Evolutionary conservation across 1,140 invertebrate species (phyloP), one percentile per base, ranked within the genome.

Genomic region (Daktulosphaira vitifoliae): DNA sequence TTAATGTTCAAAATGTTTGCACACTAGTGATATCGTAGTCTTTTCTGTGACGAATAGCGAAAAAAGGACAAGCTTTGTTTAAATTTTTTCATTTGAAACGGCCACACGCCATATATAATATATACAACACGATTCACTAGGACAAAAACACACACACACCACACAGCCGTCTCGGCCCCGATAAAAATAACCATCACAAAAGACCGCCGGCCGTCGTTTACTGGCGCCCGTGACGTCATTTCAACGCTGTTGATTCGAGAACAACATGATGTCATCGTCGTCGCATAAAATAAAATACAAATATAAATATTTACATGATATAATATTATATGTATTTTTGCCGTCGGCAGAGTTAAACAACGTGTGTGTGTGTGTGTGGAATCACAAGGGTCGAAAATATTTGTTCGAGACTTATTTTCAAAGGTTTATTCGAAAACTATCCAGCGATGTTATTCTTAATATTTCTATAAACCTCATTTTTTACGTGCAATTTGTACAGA

Each of bases 131-230:
- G n/a, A 37, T 26, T 1, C 9, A 11, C 20, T 25, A 2, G 29
- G 11, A 6, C 5, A 6, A 33, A 6, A 33, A 26, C 15, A 39
- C 20, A 44, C 26, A 53, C 18, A 33, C 23, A 49, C 23, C 26
- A 38, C 68, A 33, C 37, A 25, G 9, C 8, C 66, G 66, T 65
- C 49, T 51, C 52, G 39, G 65, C 26, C 56, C 65, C 53, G 49
- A 68, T 73, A 72, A 73, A 73, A 73, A 73, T 73, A 73, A 71
- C 70, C 66, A 70, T 71, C 71, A 72, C 71, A 64, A 64, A 67
- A 37, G 44, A 59, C 56, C 46, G 53, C 2, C 48, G 22, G 7
- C 15, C 8, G 22, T 2, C 23, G 23, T 11, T 69, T 65, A 62
- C 53, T 66, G 67, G 65, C 67, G 67, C 46, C 26, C 49, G 67